Conservation (phyloP, 1,140 invertebrate species). For the Meloidogyne hapla region DNA sequence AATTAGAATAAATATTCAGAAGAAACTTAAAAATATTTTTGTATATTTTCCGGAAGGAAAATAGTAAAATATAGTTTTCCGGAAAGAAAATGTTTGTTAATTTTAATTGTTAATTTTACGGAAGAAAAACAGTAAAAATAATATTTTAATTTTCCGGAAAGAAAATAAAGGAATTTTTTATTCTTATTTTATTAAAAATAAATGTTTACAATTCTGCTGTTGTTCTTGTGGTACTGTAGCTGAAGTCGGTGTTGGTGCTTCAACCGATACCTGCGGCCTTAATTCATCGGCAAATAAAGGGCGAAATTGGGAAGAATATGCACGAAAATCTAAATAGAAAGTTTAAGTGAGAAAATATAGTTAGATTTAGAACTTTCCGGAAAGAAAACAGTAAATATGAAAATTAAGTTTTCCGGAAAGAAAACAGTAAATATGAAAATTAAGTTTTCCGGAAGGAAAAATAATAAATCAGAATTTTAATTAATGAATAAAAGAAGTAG, state of each 20-base stretch:
- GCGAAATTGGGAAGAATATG: conserved; percentile 56
- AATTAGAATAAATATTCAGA: conserved; percentile 1
- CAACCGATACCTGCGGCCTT: conserved; percentile 23
- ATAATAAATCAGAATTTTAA: conserved; percentile 45
- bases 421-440: conserved; percentile 43
- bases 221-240: background rate
- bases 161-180: too few relatives aligned
- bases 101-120: too few relatives aligned
- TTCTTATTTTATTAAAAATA: conserved; percentile 64
- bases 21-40: background rate
- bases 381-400: conserved; percentile 38
- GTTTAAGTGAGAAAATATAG: background rate
- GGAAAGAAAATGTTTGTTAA: too few relatives aligned
- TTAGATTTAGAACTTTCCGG: background rate
- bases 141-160: too few relatives aligned
- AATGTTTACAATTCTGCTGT: background rate
- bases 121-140: too few relatives aligned
- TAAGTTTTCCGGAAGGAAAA: conserved; percentile 15
- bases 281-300: conserved; percentile 38
- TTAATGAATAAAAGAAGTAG: too few relatives aligned
- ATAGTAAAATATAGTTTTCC: background rate
- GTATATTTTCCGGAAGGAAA: conserved; percentile 7
- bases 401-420: conserved; percentile 13
- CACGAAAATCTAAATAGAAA: conserved; percentile 47
- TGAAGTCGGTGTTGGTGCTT: conserved; percentile 14